Evolutionary conservation across 2,113 vertebrate genomes (phyloP), one percentile per base, ranked within the genome.

Genomic region (Pleuronectes platessa): DNA sequence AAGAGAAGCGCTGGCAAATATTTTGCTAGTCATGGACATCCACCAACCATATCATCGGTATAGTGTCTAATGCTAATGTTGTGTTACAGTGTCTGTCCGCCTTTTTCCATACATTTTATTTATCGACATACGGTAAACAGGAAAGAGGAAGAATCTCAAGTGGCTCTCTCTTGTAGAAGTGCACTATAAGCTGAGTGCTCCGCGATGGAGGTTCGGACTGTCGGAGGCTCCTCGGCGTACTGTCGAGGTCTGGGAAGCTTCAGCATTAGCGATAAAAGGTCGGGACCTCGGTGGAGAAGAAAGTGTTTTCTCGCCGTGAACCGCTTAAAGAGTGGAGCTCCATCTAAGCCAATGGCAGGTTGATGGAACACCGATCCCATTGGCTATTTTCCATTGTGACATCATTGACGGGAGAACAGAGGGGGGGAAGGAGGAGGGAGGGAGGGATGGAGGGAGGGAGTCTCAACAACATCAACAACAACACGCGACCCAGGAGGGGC

Each of bases 321-420:
- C 56, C 49, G 10, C 73, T 59, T 7, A 51, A 20, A 68, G 53
- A 81, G 37, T n/a, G 70, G 58, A 74, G 71, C 76, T 77, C 71
- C 83, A 83, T 66, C 49, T 1, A 13, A 71, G 71, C 84, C 83
- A 85, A 78, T 12, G 3, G 40, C 17, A 37, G 59, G 53, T 75
- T 68, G 75, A 86, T 77, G 68, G 82, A 80, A 62, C 67, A 78
- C 78, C 1, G 11, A 35, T 75, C 56, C 67, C 75, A 81, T 72
- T 87, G 87, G 86, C 85, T 91, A 77, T 90, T 78, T 81, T 86
- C 83, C 78, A 0, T 81, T 73, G 88, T 90, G 91, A 91, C 89
- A 91, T 89, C 84, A 87, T 87, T 83, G 67, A 75, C 6, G 23
- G 42, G 78, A 73, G 64, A 60, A 68, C 37, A 20, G 61, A 61